A percentile compares a stretch with the other conserved stretches of the same genome.
phyloP scores from a whole-genome alignment of 2,113 vertebrate species.

The Mormyrus iriodes region DNA sequence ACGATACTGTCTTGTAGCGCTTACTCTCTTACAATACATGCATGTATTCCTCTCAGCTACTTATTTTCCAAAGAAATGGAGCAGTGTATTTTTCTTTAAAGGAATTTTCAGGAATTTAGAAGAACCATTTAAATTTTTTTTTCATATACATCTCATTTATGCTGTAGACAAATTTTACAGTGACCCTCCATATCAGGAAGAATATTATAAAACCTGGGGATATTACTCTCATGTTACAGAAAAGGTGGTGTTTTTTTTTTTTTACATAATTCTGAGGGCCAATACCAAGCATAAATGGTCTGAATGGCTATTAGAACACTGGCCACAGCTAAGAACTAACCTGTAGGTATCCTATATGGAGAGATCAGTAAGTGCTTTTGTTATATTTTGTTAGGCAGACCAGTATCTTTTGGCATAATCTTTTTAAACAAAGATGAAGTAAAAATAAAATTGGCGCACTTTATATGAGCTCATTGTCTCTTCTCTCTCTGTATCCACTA shows the following conservation, averaged over 20 bases:
- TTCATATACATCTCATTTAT: neutral
- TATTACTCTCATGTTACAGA: neutral
- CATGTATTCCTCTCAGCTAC: neutral
- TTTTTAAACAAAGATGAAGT: neutral
- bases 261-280: neutral
- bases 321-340: neutral
- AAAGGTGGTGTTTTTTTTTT: neutral
- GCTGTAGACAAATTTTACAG: neutral
- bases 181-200: neutral
- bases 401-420: neutral
- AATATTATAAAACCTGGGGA: neutral
- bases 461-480: neutral
- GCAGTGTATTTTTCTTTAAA: neutral
- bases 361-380: neutral
- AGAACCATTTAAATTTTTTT: neutral
- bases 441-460: neutral
- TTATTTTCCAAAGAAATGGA: neutral
- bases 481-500: neutral
- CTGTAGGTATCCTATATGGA: neutral
- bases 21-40: neutral
- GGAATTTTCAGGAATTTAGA: neutral
- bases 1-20: neutral
- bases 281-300: neutral
- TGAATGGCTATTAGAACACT: neutral
- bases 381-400: neutral